Evolutionary conservation across 53 echinoderm and acorn worm species (phyloP), one percentile per base, ranked within the genome.

Genomic region (Stichopus horrens): DNA sequence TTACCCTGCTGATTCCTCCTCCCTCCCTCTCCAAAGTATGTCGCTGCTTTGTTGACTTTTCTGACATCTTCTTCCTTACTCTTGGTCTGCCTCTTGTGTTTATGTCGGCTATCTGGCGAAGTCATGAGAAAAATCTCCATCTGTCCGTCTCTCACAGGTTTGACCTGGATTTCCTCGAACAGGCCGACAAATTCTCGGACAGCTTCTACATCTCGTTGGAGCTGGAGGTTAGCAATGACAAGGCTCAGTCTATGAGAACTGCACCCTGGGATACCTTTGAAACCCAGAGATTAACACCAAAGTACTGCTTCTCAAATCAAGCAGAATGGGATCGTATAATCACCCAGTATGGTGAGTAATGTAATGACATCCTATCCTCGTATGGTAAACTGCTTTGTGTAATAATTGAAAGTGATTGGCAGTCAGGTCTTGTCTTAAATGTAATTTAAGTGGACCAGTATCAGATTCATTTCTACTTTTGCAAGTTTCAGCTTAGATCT

Each of bases 221-320:
- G 22, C 88, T 97, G 56, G 92, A 93, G 76, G 91, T 97, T 7
- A 80, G 92, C 8, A 92, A 93, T 21, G 90, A 86, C 67, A 91
- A 93, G 19, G 83, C 88, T 52, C 78, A 83, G 52, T 74, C 90
- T 2, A 89, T 91, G 74, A 95, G 95, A 82, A 90, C 86, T 7
- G 88, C 90, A 21, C 98, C 98, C 4, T 97, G 98, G 98, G 90
- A 89, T 54, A 90, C 94, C 4, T 97, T 97, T 90, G 95, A 97
- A 88, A 97, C 98, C 16, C 91, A 97, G 75, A 77, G 98, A 52
- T 91, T 97, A 74, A 97, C 95, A 6, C 98, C 98, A 56, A 97
- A 97, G 88, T 95, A 95, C 88, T 97, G 98, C 92, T 97, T 97
- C 83, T 88, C 90, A 53, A 90, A 89, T 23, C 88, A 92, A 67